Base-by-base conservation (phyloP, 2,888 invertebrate species). In the Andrena marginata region DNA sequence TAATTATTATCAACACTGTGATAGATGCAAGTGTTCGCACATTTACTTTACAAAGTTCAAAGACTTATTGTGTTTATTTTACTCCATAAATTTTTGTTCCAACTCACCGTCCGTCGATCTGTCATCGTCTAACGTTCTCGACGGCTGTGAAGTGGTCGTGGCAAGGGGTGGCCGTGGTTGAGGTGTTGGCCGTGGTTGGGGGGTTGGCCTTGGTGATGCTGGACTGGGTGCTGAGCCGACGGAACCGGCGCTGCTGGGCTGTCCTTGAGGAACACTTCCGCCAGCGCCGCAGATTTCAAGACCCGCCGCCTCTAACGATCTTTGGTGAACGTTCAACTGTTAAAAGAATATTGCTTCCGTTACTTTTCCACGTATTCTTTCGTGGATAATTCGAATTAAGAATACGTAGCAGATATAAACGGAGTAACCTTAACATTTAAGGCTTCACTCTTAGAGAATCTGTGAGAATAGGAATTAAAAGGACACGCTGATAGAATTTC, bases 201-300 rank as follows among this genome's bases (percentile, higher is more conserved):
- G 93, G 48, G 94, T 93, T 77, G 93, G 94, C 82, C 94, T 90
- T 8, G 94, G 94, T 42, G 94, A 94, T 54, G 94, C 93, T 71
- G 94, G 94, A 89, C 94, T 94, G 23, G 94, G 93, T 72, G 94
- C 94, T 62, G 94, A 94, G 62, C 94, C 94, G 80, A 94, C 93
- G 80, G 94, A 94, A 79, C 94, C 94, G 56, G 93, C 92, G 82
- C 93, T 94, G 77, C 94, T 94, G 29, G 93, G 93, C 77, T 94
- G 94, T 79, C 94, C 94, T 88, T 94, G 94, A 69, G 94, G 94
- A 76, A 94, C 93, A 73, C 92, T 93, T 85, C 92, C 92, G 51
- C 85, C 80, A 60, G 90, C 91, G 56, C 92, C 91, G 72, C 94
- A 94, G 59, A 94, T 87, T 83, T 94, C 94, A 42, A 94, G 87